Evolutionary conservation across 2,888 invertebrate species (phyloP).

Genomic region (Noctua pronuba): DNA sequence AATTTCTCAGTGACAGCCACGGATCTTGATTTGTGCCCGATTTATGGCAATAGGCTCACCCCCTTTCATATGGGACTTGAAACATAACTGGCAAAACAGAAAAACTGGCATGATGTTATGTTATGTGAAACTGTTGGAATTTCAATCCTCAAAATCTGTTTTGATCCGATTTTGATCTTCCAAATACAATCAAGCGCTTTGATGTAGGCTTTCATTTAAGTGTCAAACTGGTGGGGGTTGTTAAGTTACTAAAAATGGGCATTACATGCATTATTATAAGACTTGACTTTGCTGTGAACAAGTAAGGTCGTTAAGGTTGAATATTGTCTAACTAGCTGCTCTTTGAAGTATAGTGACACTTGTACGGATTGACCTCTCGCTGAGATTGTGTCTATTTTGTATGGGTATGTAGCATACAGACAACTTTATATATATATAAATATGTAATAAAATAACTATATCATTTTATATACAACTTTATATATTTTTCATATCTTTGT

Average conservation of each 20-base stretch:
- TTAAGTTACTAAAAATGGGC: background rate
- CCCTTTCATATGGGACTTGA: too few relatives aligned
- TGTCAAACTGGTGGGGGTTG: background rate
- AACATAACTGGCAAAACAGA: too few relatives aligned
- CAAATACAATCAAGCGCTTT: background rate
- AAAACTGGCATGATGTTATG: too few relatives aligned
- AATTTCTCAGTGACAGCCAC: too few relatives aligned
- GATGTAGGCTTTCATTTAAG: background rate
- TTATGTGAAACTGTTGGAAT: background rate
- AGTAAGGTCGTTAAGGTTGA: constrained; percentile 41
- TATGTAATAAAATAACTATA: too few relatives aligned
- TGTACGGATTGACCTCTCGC: constrained; percentile 11
- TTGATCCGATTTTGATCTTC: background rate
- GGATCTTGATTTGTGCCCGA: too few relatives aligned
- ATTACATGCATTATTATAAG: background rate
- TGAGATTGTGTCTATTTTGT: constrained; percentile 1
- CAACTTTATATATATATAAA: too few relatives aligned
- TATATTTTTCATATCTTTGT: too few relatives aligned
- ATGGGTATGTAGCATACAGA: background rate
- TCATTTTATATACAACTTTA: too few relatives aligned
- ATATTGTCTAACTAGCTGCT: constrained; percentile 38
- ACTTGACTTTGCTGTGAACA: constrained; percentile 12
- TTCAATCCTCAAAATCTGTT: background rate
- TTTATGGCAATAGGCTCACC: too few relatives aligned
- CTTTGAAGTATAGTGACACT: constrained; percentile 18